Evolutionary conservation across 2,113 vertebrate species (phyloP), one percentile per base, ranked within the genome.

Genomic region (Gadus macrocephalus): DNA sequence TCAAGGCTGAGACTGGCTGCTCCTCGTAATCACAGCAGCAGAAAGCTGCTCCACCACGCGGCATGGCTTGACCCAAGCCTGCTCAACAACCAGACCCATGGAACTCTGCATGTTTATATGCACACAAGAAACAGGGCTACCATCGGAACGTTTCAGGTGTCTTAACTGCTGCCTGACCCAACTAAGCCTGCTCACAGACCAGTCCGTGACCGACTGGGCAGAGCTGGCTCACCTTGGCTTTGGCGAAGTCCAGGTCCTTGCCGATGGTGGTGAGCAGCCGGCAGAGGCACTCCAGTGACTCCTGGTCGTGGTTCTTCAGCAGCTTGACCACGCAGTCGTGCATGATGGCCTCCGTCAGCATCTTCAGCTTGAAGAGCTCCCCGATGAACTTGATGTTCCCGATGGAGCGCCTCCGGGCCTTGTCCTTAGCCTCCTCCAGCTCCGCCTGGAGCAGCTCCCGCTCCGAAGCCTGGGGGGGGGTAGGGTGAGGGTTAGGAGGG

Each of bases 341-440:
- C 97, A 99, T 99, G 90, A 99, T 99, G 78, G 96, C 95, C 78
- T 99, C 97, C 0, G 96, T 98, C 86, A 99, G 83, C 97, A 99
- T 99, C 86, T 96, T 98, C 16, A 99, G 94, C 76, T 99, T 99
- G 83, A 99, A 99, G 14, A 99, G 96, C 78, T 99, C 97, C 0
- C 96, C 96, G 0, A 99, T 99, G 86, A 99, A 99, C 80, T 95
- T 95, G 68, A 99, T 99, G 87, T 99, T 99, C 59, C 96, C 97
- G 0, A 98, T 98, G 86, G 97, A 99, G 42, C 97, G 93, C 72
- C 96, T 86, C 0, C 97, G 91, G 25, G 97, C 97, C 77, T 95
- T 96, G 90, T 98, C 95, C 92, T 95, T 97, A 68, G 95, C 95
- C 78, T 99, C 96, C 35, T 96, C 93, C 64, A 99, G 93, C 81